These are phyloP conservation scores for Semnopithecus entellus DNA, from an alignment of 2,113 vertebrate species.

Conservation along the genomic window DNA sequence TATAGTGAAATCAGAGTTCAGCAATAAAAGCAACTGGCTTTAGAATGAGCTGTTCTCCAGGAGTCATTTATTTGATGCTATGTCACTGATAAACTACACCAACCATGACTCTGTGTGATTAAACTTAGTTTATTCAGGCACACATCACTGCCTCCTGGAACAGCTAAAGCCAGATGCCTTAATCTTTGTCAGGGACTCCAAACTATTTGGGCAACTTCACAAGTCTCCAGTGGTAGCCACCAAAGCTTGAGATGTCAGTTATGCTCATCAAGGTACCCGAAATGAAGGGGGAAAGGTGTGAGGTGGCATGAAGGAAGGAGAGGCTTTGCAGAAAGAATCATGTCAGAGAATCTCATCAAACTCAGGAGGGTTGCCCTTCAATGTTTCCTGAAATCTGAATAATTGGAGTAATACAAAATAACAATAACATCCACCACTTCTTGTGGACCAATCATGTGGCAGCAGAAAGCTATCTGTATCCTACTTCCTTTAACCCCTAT, in stretches of 20 bases:
- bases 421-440: neutral
- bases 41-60: constrained; percentile 67
- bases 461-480: neutral
- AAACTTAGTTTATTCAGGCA: constrained; percentile 68
- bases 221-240: neutral
- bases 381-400: constrained; percentile 14
- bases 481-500: neutral
- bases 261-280: neutral
- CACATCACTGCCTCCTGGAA: constrained; percentile 42
- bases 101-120: constrained; percentile 48
- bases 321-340: neutral
- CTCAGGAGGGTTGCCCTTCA: neutral
- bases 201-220: neutral
- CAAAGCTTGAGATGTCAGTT: constrained; percentile 8
- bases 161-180: constrained; percentile 2
- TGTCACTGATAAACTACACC: constrained; percentile 68
- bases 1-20: constrained; percentile 55
- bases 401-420: neutral
- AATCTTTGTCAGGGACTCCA: constrained; percentile 59
- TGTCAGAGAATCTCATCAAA: neutral
- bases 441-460: neutral
- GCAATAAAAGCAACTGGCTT: constrained; percentile 59
- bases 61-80: constrained; percentile 69
- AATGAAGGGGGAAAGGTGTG: neutral
- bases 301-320: neutral